Evolutionary conservation across 2,888 invertebrate genomes (phyloP).

Genomic region (Ceraclea dissimilis): DNA sequence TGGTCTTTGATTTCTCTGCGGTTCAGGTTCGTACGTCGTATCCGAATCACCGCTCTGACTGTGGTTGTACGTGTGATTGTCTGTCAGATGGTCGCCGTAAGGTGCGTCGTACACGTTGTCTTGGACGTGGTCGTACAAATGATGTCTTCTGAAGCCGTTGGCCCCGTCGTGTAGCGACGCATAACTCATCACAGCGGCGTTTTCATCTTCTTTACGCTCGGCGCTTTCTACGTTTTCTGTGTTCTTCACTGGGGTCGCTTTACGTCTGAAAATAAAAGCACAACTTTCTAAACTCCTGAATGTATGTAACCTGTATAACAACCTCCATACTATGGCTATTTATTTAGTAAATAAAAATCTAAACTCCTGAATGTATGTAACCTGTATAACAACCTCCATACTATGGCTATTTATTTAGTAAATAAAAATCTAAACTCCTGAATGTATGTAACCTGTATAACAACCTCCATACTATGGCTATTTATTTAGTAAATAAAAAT

Average conservation of each 20-base stretch:
- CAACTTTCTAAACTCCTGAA: neutral
- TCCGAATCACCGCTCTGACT: constrained; percentile 39
- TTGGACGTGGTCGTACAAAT: constrained; percentile 48
- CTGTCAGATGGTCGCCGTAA: constrained; percentile 54
- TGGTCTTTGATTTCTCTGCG: constrained; percentile 48
- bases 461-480: too few species aligned
- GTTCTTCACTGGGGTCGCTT: constrained; percentile 80
- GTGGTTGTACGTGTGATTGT: constrained; percentile 42
- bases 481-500: too few species aligned
- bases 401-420: too few species aligned
- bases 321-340: too few species aligned
- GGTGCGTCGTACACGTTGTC: constrained; percentile 72
- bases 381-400: too few species aligned
- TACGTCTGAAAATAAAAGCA: constrained; percentile 53
- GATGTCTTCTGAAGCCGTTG: constrained; percentile 39
- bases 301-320: too few species aligned
- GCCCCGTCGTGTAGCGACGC: constrained; percentile 66
- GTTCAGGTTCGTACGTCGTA: constrained; percentile 59
- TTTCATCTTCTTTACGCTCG: constrained; percentile 77
- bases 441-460: too few species aligned
- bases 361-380: too few species aligned
- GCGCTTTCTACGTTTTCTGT: constrained; percentile 84
- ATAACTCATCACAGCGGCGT: constrained; percentile 84
- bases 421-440: too few species aligned
- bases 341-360: neutral